Base-by-base conservation (phyloP, 1,140 invertebrate genomes). In the Pissodes strobi region DNA sequence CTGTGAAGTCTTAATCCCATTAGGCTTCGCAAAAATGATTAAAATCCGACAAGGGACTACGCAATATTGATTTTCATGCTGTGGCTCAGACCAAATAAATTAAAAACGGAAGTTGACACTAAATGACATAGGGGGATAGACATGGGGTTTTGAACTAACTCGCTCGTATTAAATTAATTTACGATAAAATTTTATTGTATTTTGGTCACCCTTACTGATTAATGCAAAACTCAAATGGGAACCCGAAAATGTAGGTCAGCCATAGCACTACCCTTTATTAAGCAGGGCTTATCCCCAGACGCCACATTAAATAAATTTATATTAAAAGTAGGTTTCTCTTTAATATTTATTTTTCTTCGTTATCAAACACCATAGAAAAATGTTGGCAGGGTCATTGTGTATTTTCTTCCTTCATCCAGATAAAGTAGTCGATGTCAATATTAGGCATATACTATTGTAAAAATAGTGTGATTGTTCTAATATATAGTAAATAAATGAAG, bases 121-220 rank as follows among this genome's bases (percentile, higher is more conserved):
- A 23, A 49, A 49, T 49, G 22, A 49, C 46, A 49, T 12, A 23
- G 22, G 46, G 46, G 22, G n/a, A 23, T 49, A 12, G 19, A 43
- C 17, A 17, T 19, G n/a, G 39, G 39, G 39, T 19, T 43, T 17
- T 19, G 17, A 43, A 43, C 8, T 8, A 23, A 23, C 17, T 25
- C 46, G 22, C 8, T 8, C 46, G 19, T 49, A 49, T 49, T 49
- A 49, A 49, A 49, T 49, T 49, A 49, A 49, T 49, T 23, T 49
- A 22, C 19, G 46, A 49, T 49, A 49, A 49, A 49, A 23, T 49
- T 49, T 49, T 49, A 49, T 49, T 49, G 46, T 49, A 21, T 49
- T 49, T 49, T 49, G 19, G 46, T 49, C 22, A 49, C 46, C 46
- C 46, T 25, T 21, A 23, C 46, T 49, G 15, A 49, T 49, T 49